Conservation (phyloP, 2,888 invertebrate species). For the Catotricha subobsoleta region DNA sequence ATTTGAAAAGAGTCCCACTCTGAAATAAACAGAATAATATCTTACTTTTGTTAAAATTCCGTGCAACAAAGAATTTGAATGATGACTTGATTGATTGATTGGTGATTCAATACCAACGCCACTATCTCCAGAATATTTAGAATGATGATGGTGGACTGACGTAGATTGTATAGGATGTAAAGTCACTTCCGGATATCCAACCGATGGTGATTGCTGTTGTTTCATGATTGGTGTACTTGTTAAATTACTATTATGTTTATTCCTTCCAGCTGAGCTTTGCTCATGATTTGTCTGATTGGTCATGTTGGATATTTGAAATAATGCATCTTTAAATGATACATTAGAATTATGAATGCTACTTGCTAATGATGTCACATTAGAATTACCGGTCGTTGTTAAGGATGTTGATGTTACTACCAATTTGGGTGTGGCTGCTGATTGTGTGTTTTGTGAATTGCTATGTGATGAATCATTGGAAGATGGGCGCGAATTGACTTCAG, state of each 20-base stretch:
- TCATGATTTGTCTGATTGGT: no score
- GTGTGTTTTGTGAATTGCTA: constrained; percentile 31
- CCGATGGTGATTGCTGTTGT: constrained; percentile 46
- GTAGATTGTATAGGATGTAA: no score
- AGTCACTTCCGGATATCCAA: constrained; percentile 54
- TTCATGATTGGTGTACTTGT: constrained; percentile 25
- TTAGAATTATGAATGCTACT: constrained; percentile 23
- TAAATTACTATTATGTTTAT: not conserved
- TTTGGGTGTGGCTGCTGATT: constrained; percentile 32
- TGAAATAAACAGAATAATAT: no score
- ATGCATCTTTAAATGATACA: constrained; percentile 49
- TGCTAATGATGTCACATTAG: constrained; percentile 3
- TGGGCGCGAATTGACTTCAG: constrained; percentile 21
- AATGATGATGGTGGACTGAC: no score
- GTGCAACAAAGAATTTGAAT: constrained; percentile 49
- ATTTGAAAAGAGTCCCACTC: no score
- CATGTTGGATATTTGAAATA: constrained; percentile 54
- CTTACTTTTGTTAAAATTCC: constrained; percentile 55
- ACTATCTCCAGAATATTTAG: no score
- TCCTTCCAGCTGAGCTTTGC: no score
- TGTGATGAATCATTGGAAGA: constrained; percentile 36
- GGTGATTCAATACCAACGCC: no score
- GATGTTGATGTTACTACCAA: not conserved
- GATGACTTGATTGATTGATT: constrained; percentile 32
- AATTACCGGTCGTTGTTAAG: no score